Evolutionary conservation across 1,140 invertebrate genomes (phyloP), one percentile per base, ranked within the genome.

Genomic region (Lasaia peninsularis): DNA sequence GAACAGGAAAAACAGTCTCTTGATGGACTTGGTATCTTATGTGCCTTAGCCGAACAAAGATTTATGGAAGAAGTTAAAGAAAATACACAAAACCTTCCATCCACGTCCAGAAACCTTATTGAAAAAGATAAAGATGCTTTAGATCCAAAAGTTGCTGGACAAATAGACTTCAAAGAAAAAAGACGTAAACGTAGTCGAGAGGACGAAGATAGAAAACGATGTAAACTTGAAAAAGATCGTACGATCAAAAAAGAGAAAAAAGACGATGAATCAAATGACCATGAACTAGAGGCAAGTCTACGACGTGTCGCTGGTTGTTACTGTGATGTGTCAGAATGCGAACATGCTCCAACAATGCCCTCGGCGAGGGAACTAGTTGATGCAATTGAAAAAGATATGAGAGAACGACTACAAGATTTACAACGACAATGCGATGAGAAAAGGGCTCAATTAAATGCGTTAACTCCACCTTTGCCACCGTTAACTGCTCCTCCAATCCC

Each of bases 31-130:
- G 94, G 94, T 56, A 80, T 97, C 20, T 79, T 97, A 3, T 97
- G 96, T 80, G 95, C 95, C 0, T 82, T 97, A 20, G 96, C 96
- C 0, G 95, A 97, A 72, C 95, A 96, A 71, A 91, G 95, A 55
- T 94, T 96, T 58, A 92, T 94, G 83, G 95, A 96, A 71, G 94
- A 96, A 80, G 92, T 87, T 2, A 90, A 82, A 11, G 91, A 91
- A 16, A 78, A 62, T 34, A 69, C 75, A 48, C 62, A 71, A 52
- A 52, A 53, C 60, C 49, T 69, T 16, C 52, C 69, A 5, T 66
- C 69, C 24, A 62, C 79, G 10, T 71, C 80, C 16, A 70, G 75
- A 55, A 86, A 77, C 60, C 82, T 82, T 16, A 79, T 71, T 10
- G 78, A 84, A 20, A 66, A 67, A 44, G 73, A 71, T 14, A 63